phyloP scores from a whole-genome alignment of 1,140 invertebrate genomes.

The Drosophila rufa region DNA sequence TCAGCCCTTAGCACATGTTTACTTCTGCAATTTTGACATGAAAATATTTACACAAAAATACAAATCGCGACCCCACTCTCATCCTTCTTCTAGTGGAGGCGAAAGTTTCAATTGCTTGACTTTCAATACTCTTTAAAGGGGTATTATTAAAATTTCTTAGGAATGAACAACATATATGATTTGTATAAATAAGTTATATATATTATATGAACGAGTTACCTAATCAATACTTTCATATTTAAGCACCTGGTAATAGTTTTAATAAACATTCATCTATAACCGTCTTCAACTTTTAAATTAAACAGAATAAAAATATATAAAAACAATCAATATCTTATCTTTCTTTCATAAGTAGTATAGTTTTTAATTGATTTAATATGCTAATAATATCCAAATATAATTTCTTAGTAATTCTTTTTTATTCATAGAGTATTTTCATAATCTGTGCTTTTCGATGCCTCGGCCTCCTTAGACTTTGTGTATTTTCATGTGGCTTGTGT shows the following conservation, averaged over 20 bases:
- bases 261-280: not conserved
- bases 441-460: not conserved
- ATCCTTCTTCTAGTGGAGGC: not conserved
- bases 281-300: no score
- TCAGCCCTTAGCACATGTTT: conserved; percentile 44
- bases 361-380: not conserved
- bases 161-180: not conserved
- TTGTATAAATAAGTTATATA: not conserved
- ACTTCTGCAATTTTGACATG: conserved; percentile 76
- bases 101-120: conserved; percentile 10
- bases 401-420: not conserved
- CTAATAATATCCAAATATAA: not conserved
- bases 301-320: not conserved
- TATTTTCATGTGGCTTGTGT: conserved; percentile 24
- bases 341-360: not conserved
- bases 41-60: conserved; percentile 79
- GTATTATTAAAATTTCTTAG: no score
- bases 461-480: conserved; percentile 12
- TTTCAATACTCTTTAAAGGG: not conserved
- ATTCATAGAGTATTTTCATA: conserved; percentile 1
- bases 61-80: conserved; percentile 50
- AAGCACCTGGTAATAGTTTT: no score
- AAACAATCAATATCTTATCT: fast-evolving
- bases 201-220: not conserved
- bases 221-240: not conserved